Percentiles rank a stretch among this genome's conserved stretches.
These are phyloP conservation scores for Malthinus flaveolus DNA, from an alignment of 2,888 invertebrate genomes.

Conservation along the genomic window DNA sequence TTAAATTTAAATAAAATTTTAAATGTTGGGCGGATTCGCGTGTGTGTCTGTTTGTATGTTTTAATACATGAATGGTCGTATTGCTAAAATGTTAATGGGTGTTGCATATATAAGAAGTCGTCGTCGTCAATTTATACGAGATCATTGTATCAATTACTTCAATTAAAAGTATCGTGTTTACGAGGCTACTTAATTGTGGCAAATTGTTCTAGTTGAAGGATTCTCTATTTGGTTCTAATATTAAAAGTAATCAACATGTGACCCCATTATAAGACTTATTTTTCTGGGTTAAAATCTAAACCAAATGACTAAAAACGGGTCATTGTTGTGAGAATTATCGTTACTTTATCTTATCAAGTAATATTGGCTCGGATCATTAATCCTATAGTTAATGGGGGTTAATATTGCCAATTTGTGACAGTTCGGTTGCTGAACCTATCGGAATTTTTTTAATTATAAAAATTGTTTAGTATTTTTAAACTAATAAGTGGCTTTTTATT, in stretches of 20 bases:
- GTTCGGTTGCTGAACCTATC: too few species aligned
- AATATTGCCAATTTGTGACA: not conserved
- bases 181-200: slow-evolving; percentile 21
- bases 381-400: not conserved
- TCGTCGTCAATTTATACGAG: slow-evolving; percentile 43
- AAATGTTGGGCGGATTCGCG: slow-evolving; percentile 31
- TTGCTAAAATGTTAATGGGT: slow-evolving; percentile 43
- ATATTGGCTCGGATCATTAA: slow-evolving; percentile 1
- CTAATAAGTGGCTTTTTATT: too few species aligned
- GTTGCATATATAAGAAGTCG: slow-evolving; percentile 39
- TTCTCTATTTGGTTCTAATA: slow-evolving; percentile 30
- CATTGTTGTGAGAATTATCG: not conserved
- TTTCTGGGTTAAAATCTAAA: slow-evolving; percentile 6
- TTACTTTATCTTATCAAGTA: slow-evolving; percentile 6
- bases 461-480: too few species aligned
- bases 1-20: slow-evolving; percentile 2
- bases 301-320: not conserved
- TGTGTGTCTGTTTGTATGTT: slow-evolving; percentile 9
- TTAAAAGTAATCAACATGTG: slow-evolving; percentile 55
- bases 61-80: slow-evolving; percentile 29
- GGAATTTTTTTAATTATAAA: too few species aligned
- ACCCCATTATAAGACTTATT: slow-evolving; percentile 48
- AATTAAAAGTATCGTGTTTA: slow-evolving; percentile 38
- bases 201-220: slow-evolving; percentile 14
- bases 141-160: slow-evolving; percentile 45